Conservation (phyloP, 2,113 vertebrate genomes). For the Ardeotis arabs region DNA sequence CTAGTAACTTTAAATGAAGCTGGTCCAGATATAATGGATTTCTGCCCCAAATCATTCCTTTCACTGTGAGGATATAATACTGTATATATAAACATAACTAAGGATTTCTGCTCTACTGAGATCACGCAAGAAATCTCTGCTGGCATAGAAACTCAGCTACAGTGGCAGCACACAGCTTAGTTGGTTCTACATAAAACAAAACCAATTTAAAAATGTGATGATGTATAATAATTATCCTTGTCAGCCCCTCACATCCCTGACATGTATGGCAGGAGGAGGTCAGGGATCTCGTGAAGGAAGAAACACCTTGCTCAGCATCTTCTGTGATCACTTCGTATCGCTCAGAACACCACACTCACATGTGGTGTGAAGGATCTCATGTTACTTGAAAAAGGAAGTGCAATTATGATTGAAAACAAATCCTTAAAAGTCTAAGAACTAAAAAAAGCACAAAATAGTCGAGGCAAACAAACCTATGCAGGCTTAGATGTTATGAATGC, state of each 20-base stretch:
- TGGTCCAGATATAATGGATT: background rate
- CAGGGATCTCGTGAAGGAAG: background rate
- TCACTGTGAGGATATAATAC: background rate
- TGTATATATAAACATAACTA: background rate
- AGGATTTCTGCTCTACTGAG: background rate
- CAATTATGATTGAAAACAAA: background rate
- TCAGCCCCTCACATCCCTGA: background rate
- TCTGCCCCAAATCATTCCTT: background rate
- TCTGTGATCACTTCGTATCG: background rate
- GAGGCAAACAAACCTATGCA: background rate
- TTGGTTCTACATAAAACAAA: background rate
- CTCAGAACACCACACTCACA: background rate
- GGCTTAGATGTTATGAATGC: background rate
- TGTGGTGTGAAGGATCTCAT: rapidly evolving
- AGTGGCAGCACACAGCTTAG: background rate
- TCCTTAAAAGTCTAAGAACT: background rate
- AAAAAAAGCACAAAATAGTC: background rate
- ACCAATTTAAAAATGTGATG: background rate
- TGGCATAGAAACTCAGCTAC: background rate
- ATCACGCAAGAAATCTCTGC: background rate
- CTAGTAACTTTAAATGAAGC: slow-evolving; percentile 11
- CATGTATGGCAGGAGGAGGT: rapidly evolving
- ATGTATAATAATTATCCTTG: background rate
- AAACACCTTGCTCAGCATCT: background rate
- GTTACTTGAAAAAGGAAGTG: background rate